Evolutionary conservation across 2,888 invertebrate genomes (phyloP).

Genomic region (Trachelus tabidus): DNA sequence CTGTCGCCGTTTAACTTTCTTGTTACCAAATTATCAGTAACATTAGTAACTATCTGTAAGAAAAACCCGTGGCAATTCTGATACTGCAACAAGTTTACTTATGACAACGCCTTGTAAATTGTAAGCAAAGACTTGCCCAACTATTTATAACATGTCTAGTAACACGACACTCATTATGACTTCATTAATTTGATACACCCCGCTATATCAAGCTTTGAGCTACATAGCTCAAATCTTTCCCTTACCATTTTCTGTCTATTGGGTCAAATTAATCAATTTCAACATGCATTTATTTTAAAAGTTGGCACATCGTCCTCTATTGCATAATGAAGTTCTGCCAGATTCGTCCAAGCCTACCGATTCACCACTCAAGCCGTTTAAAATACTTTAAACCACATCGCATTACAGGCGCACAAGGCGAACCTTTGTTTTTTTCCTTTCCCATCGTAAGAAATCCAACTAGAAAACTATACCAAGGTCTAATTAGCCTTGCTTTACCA

Average conservation of each 20-base stretch:
- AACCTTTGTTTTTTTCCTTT: neutral
- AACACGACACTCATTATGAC: neutral
- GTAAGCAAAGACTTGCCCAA: neutral
- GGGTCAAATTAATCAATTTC: slow-evolving; percentile 27
- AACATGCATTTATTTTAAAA: slow-evolving; percentile 29
- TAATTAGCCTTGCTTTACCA: neutral
- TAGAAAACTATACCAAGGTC: neutral
- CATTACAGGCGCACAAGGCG: neutral
- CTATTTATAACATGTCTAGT: neutral
- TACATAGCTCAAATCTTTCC: neutral
- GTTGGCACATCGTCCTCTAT: slow-evolving; percentile 31
- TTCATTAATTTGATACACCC: neutral
- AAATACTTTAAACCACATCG: neutral
- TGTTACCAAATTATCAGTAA: neutral
- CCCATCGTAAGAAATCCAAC: neutral
- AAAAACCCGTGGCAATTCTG: neutral
- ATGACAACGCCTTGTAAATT: neutral
- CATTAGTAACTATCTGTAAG: neutral
- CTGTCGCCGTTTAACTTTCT: neutral
- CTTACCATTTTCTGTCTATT: neutral
- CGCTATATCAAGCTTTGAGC: neutral
- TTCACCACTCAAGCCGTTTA: neutral
- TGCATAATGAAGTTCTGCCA: slow-evolving; percentile 25
- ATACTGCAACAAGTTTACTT: neutral
- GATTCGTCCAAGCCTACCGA: neutral